Evolutionary conservation across 2,113 vertebrate species (phyloP).

Genomic region (Pygoscelis antarcticus): DNA sequence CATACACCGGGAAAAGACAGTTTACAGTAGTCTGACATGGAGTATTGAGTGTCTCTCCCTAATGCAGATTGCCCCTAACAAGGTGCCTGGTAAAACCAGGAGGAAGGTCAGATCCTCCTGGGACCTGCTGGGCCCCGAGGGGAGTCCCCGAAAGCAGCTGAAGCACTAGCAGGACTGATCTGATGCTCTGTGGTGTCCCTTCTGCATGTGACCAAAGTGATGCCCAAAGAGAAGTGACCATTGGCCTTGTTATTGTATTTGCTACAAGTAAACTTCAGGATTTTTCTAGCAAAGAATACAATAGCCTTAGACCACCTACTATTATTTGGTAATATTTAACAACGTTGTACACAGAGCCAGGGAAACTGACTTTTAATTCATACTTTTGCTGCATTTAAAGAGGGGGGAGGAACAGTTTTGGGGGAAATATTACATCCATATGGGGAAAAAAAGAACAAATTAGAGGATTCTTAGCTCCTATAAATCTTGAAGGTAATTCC

Average conservation of each 20-base stretch:
- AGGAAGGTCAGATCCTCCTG: background rate
- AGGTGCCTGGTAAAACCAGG: background rate
- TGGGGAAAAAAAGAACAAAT: background rate
- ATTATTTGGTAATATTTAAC: background rate
- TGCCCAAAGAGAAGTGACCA: background rate
- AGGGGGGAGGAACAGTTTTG: background rate
- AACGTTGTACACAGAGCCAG: background rate
- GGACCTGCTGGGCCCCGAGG: background rate
- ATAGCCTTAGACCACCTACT: background rate
- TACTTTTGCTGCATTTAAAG: background rate
- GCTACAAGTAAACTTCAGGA: background rate
- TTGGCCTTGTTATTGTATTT: background rate
- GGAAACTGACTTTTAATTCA: background rate
- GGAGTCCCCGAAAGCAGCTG: background rate
- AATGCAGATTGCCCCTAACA: background rate
- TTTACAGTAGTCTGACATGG: background rate
- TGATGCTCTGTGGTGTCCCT: background rate
- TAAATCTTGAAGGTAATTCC: constrained; percentile 12
- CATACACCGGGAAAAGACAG: background rate
- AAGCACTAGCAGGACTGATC: background rate
- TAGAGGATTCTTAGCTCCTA: background rate
- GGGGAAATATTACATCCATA: background rate
- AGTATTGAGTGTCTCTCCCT: background rate
- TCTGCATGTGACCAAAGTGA: background rate
- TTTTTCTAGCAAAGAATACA: background rate